Base-by-base conservation (phyloP, 2,113 vertebrate species). In the Tringa solitaria region DNA sequence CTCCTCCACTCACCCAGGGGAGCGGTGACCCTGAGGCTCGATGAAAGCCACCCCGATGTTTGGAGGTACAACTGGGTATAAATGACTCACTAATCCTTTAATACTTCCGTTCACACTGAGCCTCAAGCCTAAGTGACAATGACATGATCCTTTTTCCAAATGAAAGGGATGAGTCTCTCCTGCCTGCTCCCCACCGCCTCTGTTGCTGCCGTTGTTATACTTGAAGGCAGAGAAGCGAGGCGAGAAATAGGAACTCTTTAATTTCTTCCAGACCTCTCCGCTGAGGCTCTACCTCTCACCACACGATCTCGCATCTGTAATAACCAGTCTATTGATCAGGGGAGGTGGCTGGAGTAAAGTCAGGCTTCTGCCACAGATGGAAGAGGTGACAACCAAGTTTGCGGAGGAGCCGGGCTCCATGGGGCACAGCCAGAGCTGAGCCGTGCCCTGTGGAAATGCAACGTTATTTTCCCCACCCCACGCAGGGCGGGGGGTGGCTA, bases 41-140 rank as follows among this genome's bases (percentile, higher is more conserved):
- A 56, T 46, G 79, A 94, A 96, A 96, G 76, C 61, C 76, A 54
- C 4, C 21, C 33, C 17, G 6, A 39, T 63, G 94, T 95, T 93
- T 92, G 73, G 53, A 87, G 51, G 15, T 81, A 82, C 73, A 86
- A 68, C 50, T 37, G 43, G 27, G 61, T 95, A 92, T 94, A 96
- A 96, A 89, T 96, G 77, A 96, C 94, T 95, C 94, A 92, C 60
- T 97, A 97, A 97, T 95, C 96, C 87, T 85, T 78, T 97, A 97
- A 95, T 94, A 94, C 93, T 96, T 97, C 96, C 59, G 6, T 73
- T 95, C 67, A 68, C 81, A 90, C 22, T 46, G 74, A 85, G 37
- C 74, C 87, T 96, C 46, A 87, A 63, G 70, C 69, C 92, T 97
- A 96, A 97, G 91, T 84, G 85, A 78, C 64, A 95, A 73, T 79